Evolutionary conservation across 1,140 invertebrate species (phyloP).

Genomic region (Macrotrachela quadricornifera): DNA sequence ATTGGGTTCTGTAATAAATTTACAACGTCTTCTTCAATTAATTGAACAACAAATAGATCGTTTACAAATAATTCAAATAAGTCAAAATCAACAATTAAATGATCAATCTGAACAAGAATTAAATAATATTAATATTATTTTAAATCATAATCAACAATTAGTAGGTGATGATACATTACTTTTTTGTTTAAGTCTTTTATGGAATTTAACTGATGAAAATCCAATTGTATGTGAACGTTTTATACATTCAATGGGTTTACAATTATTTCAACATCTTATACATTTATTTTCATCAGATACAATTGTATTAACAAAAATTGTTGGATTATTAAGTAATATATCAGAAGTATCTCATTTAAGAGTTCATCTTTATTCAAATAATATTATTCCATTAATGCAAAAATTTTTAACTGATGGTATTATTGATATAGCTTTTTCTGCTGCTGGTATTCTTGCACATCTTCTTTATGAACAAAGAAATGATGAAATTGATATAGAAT

Average conservation of each 20-base stretch:
- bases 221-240: neutral
- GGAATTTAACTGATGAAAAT: conserved; percentile 50
- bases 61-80: neutral
- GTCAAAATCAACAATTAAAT: neutral
- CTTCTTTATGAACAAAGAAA: conserved; percentile 33
- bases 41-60: neutral
- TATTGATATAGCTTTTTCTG: conserved; percentile 61
- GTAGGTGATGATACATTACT: conserved; percentile 40
- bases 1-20: no score
- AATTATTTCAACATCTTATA: no score
- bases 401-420: conserved; percentile 40
- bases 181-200: conserved; percentile 55
- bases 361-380: conserved; percentile 8
- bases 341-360: neutral
- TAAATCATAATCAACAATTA: no score
- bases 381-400: neutral
- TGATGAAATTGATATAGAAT: conserved; percentile 36
- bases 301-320: neutral
- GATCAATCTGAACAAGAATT: no score
- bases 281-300: neutral
- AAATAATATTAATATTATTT: no score
- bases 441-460: conserved; percentile 56
- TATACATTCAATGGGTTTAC: neutral
- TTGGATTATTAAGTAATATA: neutral
- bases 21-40: no score